These are phyloP conservation scores for Drosophila murphyi DNA, from an alignment of 1,140 invertebrate genomes.

Conservation along the genomic window DNA sequence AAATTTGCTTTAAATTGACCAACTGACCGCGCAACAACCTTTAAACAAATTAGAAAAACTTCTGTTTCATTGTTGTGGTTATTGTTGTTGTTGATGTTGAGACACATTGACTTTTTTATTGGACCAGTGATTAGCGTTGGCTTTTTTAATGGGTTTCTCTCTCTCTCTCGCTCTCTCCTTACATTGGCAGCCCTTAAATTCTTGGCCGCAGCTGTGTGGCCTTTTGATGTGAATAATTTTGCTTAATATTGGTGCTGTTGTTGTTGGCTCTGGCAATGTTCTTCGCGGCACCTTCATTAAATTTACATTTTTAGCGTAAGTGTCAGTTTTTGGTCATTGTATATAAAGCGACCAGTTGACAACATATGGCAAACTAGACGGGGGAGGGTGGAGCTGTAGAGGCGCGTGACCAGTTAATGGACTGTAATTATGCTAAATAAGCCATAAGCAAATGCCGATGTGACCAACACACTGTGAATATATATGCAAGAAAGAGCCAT, in stretches of 20 bases:
- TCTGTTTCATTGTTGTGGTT: conserved; percentile 46
- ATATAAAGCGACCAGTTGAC: conserved; percentile 62
- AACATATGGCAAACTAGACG: conserved; percentile 71
- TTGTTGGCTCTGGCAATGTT: conserved; percentile 7
- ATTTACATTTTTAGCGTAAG: conserved; percentile 70
- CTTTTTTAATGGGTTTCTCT: conserved; percentile 14
- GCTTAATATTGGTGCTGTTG: conserved; percentile 61
- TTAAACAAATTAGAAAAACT: conserved; percentile 68
- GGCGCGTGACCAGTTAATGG: conserved; percentile 78
- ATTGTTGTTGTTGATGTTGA: conserved; percentile 17
- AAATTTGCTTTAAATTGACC: conserved; percentile 78
- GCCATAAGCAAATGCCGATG: conserved; percentile 66
- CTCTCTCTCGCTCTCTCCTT: not conserved
- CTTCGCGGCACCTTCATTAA: conserved; percentile 68
- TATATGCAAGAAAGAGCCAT: not conserved
- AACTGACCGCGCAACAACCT: conserved; percentile 70
- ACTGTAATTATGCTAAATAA: conserved; percentile 82
- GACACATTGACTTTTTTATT: conserved; percentile 36
- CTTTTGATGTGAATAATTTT: conserved; percentile 78
- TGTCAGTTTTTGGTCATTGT: conserved; percentile 57
- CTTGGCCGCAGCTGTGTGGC: conserved; percentile 59
- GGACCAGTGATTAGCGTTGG: conserved; percentile 57
- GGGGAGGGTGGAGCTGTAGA: conserved; percentile 11
- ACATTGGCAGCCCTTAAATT: conserved; percentile 10
- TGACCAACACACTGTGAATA: conserved; percentile 33